phyloP scores from a whole-genome alignment of 2,797 vertebrate genomes.

The Atherinosoma microstoma region DNA sequence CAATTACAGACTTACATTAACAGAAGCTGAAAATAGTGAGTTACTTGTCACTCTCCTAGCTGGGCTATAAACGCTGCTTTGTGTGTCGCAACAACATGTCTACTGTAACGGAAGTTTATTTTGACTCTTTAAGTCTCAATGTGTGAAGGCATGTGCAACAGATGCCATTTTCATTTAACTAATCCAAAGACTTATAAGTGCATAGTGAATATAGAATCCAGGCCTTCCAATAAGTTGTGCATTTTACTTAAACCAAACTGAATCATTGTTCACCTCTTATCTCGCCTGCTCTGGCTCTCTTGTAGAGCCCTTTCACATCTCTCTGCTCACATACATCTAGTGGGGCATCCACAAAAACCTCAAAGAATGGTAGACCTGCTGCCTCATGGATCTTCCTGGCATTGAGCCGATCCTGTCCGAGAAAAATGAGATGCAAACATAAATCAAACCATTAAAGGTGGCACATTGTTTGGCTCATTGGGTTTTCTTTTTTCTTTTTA shows the following conservation, averaged over 20 bases:
- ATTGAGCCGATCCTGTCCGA: constrained; percentile 92
- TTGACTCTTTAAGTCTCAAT: neutral
- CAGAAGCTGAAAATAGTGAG: no score
- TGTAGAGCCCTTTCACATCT: constrained; percentile 97
- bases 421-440: constrained; percentile 10
- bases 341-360: constrained; percentile 98
- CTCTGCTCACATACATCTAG: constrained; percentile 96
- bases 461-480: no score
- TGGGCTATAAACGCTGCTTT: no score
- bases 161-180: neutral
- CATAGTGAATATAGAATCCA: neutral
- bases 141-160: neutral
- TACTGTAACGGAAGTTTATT: neutral
- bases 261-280: constrained; percentile 87
- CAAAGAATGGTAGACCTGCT: constrained; percentile 95
- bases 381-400: constrained; percentile 95
- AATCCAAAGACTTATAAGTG: neutral
- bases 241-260: neutral
- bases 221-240: neutral
- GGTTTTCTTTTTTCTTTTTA: no score
- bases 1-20: no score
- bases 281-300: constrained; percentile 96
- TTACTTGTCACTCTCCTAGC: no score
- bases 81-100: no score
- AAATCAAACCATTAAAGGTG: no score